Conservation (phyloP, 2,888 invertebrate genomes). For the Cryptosula pallasiana region DNA sequence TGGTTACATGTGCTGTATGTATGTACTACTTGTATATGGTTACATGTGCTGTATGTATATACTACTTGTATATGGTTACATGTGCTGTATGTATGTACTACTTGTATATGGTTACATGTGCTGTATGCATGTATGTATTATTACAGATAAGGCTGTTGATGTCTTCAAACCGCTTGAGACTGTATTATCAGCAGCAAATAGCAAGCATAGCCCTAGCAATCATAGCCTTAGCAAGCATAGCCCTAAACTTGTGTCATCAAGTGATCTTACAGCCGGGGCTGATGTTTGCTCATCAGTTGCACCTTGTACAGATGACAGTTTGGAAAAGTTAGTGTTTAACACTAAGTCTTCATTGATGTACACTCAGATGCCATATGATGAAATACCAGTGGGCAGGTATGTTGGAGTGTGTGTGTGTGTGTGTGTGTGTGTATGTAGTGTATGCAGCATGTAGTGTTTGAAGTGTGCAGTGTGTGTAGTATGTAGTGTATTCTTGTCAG, state of each 20-base stretch:
- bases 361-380: not conserved
- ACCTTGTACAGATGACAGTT: not conserved
- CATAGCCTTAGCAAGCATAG: not conserved
- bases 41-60: no score
- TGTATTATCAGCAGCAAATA: constrained; percentile 1
- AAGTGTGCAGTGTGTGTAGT: no score
- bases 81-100: no score
- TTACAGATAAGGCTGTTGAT: not conserved
- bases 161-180: not conserved
- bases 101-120: no score
- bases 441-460: no score
- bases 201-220: not conserved
- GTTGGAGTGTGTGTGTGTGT: no score
- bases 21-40: no score
- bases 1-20: no score
- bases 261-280: not conserved
- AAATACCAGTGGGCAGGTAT: constrained; percentile 10
- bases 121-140: not conserved
- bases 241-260: not conserved
- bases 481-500: no score
- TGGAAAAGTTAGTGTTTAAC: not conserved
- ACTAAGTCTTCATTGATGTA: not conserved
- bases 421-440: no score
- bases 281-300: not conserved
- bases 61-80: no score